phyloP scores from a whole-genome alignment of 1,140 invertebrate species.

The Probaryconus sp. region DNA sequence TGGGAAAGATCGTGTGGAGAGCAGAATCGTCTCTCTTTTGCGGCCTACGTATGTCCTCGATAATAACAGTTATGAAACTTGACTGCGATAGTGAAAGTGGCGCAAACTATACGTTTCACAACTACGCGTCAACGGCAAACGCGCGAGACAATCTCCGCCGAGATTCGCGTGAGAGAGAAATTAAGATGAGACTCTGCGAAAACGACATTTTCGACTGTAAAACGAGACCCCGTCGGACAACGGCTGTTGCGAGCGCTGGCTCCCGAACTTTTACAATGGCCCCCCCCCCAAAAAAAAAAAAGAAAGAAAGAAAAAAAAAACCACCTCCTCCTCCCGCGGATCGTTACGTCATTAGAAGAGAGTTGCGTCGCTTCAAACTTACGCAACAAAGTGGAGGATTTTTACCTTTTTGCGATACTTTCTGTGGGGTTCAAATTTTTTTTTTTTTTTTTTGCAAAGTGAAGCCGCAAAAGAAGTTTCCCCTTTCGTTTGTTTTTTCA shows the following conservation, averaged over 20 bases:
- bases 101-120: conserved; percentile 71
- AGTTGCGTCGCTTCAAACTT: conserved; percentile 7
- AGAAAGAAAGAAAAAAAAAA: no score
- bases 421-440: not conserved
- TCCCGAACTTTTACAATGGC: no score
- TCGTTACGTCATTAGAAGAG: conserved; percentile 43
- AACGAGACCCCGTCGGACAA: not conserved
- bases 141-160: conserved; percentile 48
- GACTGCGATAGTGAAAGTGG: conserved; percentile 75
- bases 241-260: no score
- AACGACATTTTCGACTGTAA: not conserved
- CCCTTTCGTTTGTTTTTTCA: no score
- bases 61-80: conserved; percentile 75
- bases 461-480: no score
- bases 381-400: not conserved
- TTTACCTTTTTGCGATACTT: not conserved
- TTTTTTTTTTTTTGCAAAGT: no score
- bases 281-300: no score
- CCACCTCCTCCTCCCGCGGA: not conserved
- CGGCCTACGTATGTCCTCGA: conserved; percentile 71
- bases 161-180: conserved; percentile 50
- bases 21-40: conserved; percentile 62
- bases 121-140: conserved; percentile 63
- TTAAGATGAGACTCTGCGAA: conserved; percentile 18
- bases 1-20: conserved; percentile 58